Evolutionary conservation across 2,888 invertebrate species (phyloP).

Genomic region (Spodoptera picta): DNA sequence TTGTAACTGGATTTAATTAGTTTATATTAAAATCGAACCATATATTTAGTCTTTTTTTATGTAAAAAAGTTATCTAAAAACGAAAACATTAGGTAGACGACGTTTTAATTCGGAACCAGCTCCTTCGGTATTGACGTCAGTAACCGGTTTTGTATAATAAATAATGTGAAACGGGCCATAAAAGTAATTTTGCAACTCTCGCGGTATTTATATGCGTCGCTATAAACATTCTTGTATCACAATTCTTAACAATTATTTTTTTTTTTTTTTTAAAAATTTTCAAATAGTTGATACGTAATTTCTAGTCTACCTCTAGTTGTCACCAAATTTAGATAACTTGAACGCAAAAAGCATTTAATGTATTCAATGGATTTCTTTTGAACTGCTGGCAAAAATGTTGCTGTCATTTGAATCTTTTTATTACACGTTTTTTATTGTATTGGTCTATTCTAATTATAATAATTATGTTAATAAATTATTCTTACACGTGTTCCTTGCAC

Average conservation of each 20-base stretch:
- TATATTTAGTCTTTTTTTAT: slow-evolving; percentile 29
- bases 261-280: too few relatives aligned
- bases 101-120: slow-evolving; percentile 61
- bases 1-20: slow-evolving; percentile 14
- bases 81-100: slow-evolving; percentile 48
- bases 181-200: slow-evolving; percentile 59
- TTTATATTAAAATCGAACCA: slow-evolving; percentile 17
- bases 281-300: slow-evolving; percentile 15
- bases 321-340: neutral
- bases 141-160: slow-evolving; percentile 56
- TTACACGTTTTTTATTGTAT: too few relatives aligned
- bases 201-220: slow-evolving; percentile 40
- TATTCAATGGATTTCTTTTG: too few relatives aligned
- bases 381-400: too few relatives aligned
- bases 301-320: neutral
- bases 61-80: slow-evolving; percentile 37
- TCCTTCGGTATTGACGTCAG: slow-evolving; percentile 66
- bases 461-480: too few relatives aligned
- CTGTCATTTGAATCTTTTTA: too few relatives aligned
- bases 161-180: slow-evolving; percentile 57
- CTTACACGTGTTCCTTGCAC: too few relatives aligned
- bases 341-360: too few relatives aligned
- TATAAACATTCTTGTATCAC: slow-evolving; percentile 34
- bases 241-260: slow-evolving; percentile 27
- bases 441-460: too few relatives aligned